A percentile compares a stretch with the other conserved stretches of the same genome.
Evolutionary conservation across 2,888 invertebrate species (phyloP).

Genomic region (Drosophila hamatofila): DNA sequence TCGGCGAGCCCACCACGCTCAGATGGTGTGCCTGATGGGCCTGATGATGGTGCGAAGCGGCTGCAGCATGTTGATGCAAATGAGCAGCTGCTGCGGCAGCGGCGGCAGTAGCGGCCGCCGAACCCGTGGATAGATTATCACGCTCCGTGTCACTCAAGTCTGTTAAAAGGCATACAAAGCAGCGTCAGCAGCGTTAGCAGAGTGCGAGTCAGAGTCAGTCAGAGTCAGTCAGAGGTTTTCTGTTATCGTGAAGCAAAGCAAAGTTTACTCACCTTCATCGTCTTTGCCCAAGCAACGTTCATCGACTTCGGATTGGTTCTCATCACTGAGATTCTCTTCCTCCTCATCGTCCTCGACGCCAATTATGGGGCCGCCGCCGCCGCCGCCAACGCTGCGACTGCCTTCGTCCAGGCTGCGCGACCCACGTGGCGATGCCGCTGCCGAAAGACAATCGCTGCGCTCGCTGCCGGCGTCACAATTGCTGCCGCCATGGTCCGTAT

Average conservation of each 20-base stretch:
- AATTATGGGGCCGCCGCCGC: slow-evolving; percentile 73
- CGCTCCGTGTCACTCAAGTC: slow-evolving; percentile 84
- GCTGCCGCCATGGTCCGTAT: slow-evolving; percentile 89
- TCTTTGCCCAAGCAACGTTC: slow-evolving; percentile 86
- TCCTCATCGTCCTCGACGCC: slow-evolving; percentile 85
- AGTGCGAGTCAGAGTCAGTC: slow-evolving; percentile 33
- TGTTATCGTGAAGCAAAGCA: slow-evolving; percentile 40
- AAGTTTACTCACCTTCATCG: slow-evolving; percentile 86
- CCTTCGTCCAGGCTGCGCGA: slow-evolving; percentile 76
- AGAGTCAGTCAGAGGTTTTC: slow-evolving; percentile 36
- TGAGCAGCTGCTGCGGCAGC: slow-evolving; percentile 76
- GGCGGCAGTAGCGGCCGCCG: slow-evolving; percentile 74
- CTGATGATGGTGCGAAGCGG: slow-evolving; percentile 60
- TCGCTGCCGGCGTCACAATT: slow-evolving; percentile 88
- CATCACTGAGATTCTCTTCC: slow-evolving; percentile 93
- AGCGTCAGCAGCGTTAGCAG: slow-evolving; percentile 6
- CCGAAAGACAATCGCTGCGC: slow-evolving; percentile 87
- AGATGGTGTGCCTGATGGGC: slow-evolving; percentile 62
- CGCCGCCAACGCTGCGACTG: slow-evolving; percentile 74
- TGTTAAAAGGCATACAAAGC: slow-evolving; percentile 44
- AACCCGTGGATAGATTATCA: slow-evolving; percentile 84
- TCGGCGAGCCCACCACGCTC: slow-evolving; percentile 74
- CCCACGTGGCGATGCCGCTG: slow-evolving; percentile 87
- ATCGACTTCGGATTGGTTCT: slow-evolving; percentile 94
- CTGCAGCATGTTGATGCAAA: slow-evolving; percentile 73